Percentiles rank a stretch among this genome's conserved stretches.
These are phyloP conservation scores for Furcifer pardalis DNA, from an alignment of 2,797 vertebrate species.

Conservation along the genomic window DNA sequence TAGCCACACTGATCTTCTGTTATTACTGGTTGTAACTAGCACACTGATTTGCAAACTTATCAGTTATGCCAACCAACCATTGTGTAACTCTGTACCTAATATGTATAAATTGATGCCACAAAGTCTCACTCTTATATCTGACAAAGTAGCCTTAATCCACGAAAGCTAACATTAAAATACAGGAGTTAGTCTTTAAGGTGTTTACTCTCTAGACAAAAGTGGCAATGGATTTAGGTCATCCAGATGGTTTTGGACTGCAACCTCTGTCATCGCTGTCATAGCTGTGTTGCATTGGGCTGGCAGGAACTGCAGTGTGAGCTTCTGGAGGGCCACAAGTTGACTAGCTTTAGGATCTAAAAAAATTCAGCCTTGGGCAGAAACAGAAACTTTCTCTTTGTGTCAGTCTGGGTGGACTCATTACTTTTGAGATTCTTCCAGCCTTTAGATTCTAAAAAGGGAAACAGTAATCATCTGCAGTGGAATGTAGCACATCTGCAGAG, in stretches of 20 bases:
- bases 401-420: too few relatives aligned
- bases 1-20: too few relatives aligned
- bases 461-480: background rate
- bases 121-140: too few relatives aligned
- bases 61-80: too few relatives aligned
- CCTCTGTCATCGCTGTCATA: background rate
- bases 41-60: too few relatives aligned
- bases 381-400: background rate
- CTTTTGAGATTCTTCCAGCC: too few relatives aligned
- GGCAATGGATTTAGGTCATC: background rate
- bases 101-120: too few relatives aligned
- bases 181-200: too few relatives aligned
- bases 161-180: too few relatives aligned
- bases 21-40: too few relatives aligned
- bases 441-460: background rate
- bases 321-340: background rate
- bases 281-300: background rate
- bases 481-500: background rate
- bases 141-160: too few relatives aligned
- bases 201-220: background rate
- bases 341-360: background rate
- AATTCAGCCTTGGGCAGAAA: background rate
- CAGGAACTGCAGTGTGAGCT: background rate
- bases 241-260: background rate
- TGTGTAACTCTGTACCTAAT: too few relatives aligned